Evolutionary conservation across 2,888 invertebrate genomes (phyloP), one percentile per base, ranked within the genome.

Genomic region (Ischnus inquisitorius): DNA sequence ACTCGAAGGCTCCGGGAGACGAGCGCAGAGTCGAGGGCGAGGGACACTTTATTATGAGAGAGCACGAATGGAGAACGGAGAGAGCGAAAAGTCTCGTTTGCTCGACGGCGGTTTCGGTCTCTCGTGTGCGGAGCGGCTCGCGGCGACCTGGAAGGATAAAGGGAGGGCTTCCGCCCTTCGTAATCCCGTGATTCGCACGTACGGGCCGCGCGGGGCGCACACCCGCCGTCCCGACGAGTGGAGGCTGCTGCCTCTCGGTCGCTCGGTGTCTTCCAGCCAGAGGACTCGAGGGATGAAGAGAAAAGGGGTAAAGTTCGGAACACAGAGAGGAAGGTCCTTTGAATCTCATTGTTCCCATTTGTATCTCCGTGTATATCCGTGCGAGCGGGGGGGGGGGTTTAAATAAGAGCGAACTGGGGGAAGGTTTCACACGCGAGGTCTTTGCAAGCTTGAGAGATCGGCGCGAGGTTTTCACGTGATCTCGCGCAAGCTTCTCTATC

Each of bases 151-250:
- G 75, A 84, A 76, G 84, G 78, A 84, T 82, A 82, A 86, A 82
- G 84, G 79, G 34, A n/a, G 6, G 4, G 86, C 77, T 86, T 84
- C 78, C 82, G 82, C 76, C 84, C 84, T 86, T 82, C 82, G 82
- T 86, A 84, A 86, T 86, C 82, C 84, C 81, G 74, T 76, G 84
- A 84, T 84, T 84, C 81, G 84, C 84, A 84, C 84, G 84, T 82
- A 82, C 79, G 65, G 25, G 64, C 68, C 68, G 46, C 60, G 6
- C 28, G 22, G 67, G 64, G 57, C 64, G 28, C n/a, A n/a, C n/a
- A n/a, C n/a, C 57, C 43, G 4, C 34, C 54, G 46, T 64, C 65
- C 77, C 19, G 51, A 84, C 75, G 75, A 82, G n/a, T n/a, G n/a
- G 81, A 79, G 78, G 77, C 69, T 74, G 79, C 54, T 67, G 39